These are phyloP conservation scores for Ptychadena robeensis DNA, from an alignment of 2,797 vertebrate genomes.

Conservation along the genomic window DNA sequence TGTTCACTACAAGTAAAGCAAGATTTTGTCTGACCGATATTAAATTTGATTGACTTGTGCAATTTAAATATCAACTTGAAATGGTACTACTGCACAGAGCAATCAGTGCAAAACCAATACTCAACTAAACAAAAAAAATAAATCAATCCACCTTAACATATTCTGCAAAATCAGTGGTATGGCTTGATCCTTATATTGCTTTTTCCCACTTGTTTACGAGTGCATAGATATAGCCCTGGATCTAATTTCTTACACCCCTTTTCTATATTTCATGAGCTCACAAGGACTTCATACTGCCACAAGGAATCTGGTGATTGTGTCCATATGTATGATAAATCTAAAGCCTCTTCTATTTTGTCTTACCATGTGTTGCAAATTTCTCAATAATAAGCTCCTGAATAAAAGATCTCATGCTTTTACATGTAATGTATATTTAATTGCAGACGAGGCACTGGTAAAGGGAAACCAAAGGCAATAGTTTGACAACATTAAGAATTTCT, in stretches of 20 bases:
- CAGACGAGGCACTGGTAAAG: not conserved
- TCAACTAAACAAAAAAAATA: too few relatives aligned
- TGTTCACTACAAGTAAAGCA: too few relatives aligned
- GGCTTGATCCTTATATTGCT: too few relatives aligned
- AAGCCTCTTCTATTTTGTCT: not conserved
- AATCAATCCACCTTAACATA: too few relatives aligned
- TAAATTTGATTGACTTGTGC: too few relatives aligned
- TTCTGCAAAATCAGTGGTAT: too few relatives aligned
- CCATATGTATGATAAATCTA: not conserved
- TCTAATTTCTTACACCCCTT: not conserved
- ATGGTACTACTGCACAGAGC: too few relatives aligned
- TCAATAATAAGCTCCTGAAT: not conserved
- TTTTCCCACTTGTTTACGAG: too few relatives aligned
- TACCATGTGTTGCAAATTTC: not conserved
- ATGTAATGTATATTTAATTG: not conserved
- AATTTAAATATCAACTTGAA: too few relatives aligned
- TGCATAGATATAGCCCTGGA: not conserved
- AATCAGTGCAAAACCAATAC: too few relatives aligned
- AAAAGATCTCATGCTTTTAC: not conserved
- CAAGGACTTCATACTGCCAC: not conserved
- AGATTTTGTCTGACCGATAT: too few relatives aligned
- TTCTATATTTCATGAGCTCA: not conserved
- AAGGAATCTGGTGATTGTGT: not conserved
- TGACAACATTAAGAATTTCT: not conserved
- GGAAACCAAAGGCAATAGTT: not conserved